phyloP scores from a whole-genome alignment of 2,113 vertebrate species.

The Fukomys damarensis region DNA sequence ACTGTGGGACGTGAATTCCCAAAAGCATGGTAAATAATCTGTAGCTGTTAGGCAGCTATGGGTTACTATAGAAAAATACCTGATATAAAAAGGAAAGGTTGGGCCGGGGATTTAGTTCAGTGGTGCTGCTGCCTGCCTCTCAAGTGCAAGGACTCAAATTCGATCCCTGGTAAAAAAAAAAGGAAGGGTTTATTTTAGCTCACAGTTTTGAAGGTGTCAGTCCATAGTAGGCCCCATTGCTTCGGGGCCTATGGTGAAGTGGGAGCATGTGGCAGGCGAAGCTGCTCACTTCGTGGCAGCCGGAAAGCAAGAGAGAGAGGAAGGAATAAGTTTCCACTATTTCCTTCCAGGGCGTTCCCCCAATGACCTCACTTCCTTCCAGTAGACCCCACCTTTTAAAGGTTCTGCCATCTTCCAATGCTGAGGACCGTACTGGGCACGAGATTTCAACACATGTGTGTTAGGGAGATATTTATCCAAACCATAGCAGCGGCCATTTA shows the following conservation, averaged over 20 bases:
- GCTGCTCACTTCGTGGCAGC: not conserved
- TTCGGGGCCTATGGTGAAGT: not conserved
- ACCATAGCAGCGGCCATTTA: not conserved
- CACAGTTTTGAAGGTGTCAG: not conserved
- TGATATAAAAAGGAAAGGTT: not conserved
- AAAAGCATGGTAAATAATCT: conserved; percentile 12
- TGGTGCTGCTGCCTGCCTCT: too few species aligned
- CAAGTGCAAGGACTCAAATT: too few species aligned
- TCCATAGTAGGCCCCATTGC: not conserved
- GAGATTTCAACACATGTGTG: not conserved
- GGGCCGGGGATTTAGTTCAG: too few species aligned
- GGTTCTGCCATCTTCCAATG: not conserved
- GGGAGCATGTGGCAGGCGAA: not conserved
- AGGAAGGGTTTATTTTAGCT: not conserved
- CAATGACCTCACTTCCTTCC: not conserved
- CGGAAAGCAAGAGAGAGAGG: not conserved
- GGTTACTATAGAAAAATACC: not conserved
- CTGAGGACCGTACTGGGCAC: not conserved
- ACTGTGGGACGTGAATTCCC: not conserved
- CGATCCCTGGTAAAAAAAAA: too few species aligned
- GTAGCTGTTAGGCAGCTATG: not conserved
- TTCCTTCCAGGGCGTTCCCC: not conserved
- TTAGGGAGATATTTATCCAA: not conserved
- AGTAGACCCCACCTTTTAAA: not conserved
- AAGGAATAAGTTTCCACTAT: not conserved